Conservation (phyloP, 2,888 invertebrate genomes). For the Portevinia maculata region DNA sequence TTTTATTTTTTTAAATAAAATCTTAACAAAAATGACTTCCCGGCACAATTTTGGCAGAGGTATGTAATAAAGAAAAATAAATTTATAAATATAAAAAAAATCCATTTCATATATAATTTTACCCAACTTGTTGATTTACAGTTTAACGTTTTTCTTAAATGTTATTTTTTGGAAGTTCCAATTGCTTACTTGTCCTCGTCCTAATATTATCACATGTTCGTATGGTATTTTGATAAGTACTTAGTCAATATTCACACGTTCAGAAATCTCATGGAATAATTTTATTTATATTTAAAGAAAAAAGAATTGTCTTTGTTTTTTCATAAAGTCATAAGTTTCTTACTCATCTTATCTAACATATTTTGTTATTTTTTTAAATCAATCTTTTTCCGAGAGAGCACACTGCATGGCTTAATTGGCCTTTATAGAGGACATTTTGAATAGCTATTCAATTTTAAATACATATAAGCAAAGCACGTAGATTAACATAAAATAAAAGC, state of each 20-base stretch:
- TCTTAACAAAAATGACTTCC: conserved; percentile 82
- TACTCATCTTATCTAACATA: conserved; percentile 24
- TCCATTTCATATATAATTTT: conserved; percentile 42
- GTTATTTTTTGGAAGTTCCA: conserved; percentile 61
- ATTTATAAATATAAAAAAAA: conserved; percentile 51
- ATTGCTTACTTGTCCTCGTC: conserved; percentile 71
- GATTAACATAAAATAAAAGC: background rate
- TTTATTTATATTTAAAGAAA: conserved; percentile 5
- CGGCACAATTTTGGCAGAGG: conserved; percentile 83
- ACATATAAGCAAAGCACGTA: conserved; percentile 43
- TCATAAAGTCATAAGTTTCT: conserved; percentile 42
- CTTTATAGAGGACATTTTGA: conserved; percentile 43
- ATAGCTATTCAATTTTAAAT: conserved; percentile 1
- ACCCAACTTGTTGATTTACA: conserved; percentile 27
- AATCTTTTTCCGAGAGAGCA: conserved; percentile 81
- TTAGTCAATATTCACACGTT: conserved; percentile 20
- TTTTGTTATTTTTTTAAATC: conserved; percentile 33
- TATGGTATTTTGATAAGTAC: conserved; percentile 29
- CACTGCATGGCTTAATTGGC: conserved; percentile 82
- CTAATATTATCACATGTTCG: conserved; percentile 57
- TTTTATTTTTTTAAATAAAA: conserved; percentile 58
- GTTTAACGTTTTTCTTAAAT: conserved; percentile 25
- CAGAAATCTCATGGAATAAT: background rate
- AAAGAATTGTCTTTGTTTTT: conserved; percentile 9
- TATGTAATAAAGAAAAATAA: conserved; percentile 79